Conservation (phyloP, 2,888 invertebrate species). For the Allacma fusca region DNA sequence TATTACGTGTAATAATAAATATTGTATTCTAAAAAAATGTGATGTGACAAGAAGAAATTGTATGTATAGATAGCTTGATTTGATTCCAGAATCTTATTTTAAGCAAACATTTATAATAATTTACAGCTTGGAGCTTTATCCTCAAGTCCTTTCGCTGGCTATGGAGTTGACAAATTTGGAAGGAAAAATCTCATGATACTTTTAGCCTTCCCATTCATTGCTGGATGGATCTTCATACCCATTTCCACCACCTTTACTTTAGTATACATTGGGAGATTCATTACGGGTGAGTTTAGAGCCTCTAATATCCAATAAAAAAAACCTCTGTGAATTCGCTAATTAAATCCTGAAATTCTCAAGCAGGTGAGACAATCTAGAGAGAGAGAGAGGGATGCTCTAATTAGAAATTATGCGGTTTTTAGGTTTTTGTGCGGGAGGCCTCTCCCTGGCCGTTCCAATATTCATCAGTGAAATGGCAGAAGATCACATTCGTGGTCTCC, state of each 20-base stretch:
- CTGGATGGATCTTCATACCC: constrained; percentile 41
- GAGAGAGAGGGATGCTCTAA: too few relatives aligned
- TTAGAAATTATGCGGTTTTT: not conserved
- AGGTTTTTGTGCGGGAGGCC: constrained; percentile 39
- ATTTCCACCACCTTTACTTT: not conserved
- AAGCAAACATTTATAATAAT: too few relatives aligned
- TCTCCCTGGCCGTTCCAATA: constrained; percentile 44
- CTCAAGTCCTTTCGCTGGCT: constrained; percentile 56
- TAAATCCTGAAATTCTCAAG: too few relatives aligned
- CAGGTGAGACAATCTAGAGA: too few relatives aligned
- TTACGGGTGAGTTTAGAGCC: constrained; percentile 31
- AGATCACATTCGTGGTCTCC: constrained; percentile 80
- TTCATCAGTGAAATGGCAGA: constrained; percentile 72
- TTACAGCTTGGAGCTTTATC: constrained; percentile 41
- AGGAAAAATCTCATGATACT: constrained; percentile 53
- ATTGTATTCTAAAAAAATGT: too few relatives aligned
- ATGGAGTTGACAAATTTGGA: constrained; percentile 59
- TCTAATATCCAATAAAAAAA: not conserved
- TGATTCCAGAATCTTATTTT: too few relatives aligned
- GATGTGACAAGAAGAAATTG: too few relatives aligned
- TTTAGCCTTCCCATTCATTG: constrained; percentile 62
- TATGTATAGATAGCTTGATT: too few relatives aligned
- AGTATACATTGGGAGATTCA: constrained; percentile 39
- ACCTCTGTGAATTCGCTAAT: not conserved
- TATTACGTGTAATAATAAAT: too few relatives aligned